A percentile compares a stretch with the other conserved stretches of the same genome.
These are phyloP conservation scores for Sphinx pinastri DNA, from an alignment of 2,888 invertebrate genomes.

Conservation along the genomic window DNA sequence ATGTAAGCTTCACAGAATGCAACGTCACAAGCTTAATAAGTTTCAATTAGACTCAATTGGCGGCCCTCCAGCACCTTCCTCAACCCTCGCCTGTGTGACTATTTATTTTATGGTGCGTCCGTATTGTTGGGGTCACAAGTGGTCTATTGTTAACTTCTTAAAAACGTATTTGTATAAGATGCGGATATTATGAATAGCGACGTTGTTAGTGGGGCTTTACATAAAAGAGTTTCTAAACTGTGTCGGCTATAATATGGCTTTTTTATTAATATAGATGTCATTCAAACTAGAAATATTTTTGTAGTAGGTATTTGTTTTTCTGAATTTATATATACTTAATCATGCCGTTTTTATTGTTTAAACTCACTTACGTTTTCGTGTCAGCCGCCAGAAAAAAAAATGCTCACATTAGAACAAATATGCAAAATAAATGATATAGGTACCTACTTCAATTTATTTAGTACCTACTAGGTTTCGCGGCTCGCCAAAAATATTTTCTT, in stretches of 20 bases:
- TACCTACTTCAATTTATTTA: too few relatives aligned
- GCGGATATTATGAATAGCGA: conserved; percentile 23
- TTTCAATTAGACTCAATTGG: conserved; percentile 77
- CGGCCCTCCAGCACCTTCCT: conserved; percentile 72
- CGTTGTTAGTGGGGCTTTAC: conserved; percentile 10
- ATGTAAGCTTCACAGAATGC: conserved; percentile 34
- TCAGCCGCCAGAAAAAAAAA: too few relatives aligned
- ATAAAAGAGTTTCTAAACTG: background rate
- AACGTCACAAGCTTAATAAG: conserved; percentile 64
- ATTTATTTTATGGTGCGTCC: conserved; percentile 35
- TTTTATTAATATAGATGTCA: background rate
- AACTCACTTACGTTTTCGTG: too few relatives aligned
- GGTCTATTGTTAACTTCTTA: conserved; percentile 25
- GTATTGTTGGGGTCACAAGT: conserved; percentile 31
- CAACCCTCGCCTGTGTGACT: conserved; percentile 66
- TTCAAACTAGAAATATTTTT: too few relatives aligned
- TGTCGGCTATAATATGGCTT: background rate
- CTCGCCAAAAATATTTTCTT: too few relatives aligned
- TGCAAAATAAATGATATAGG: too few relatives aligned
- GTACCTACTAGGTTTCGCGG: too few relatives aligned
- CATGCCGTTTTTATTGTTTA: too few relatives aligned
- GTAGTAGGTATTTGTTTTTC: too few relatives aligned
- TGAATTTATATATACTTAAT: too few relatives aligned
- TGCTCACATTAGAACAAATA: too few relatives aligned
- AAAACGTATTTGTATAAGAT: conserved; percentile 23